phyloP scores from a whole-genome alignment of 23 tunicate genomes.

The Phallusia fumigata region DNA sequence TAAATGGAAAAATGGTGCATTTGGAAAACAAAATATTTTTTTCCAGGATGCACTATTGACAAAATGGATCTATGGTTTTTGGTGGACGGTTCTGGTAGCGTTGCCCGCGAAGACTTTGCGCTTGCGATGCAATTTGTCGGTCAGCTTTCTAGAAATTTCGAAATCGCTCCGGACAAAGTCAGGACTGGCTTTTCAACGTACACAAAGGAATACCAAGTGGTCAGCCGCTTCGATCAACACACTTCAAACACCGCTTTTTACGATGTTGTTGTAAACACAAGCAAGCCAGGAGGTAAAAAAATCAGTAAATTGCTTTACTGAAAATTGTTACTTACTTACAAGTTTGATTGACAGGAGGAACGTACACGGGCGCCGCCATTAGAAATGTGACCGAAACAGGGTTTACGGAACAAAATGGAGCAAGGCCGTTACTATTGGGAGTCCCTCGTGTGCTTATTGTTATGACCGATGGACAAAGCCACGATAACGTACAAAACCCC shows the following conservation, averaged over 20 bases:
- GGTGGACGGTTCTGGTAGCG: constrained; percentile 46
- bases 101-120: not conserved
- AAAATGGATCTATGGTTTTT: constrained; percentile 46
- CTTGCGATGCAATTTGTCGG: constrained; percentile 19
- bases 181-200: constrained; percentile 39
- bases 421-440: constrained; percentile 23
- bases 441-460: constrained; percentile 34
- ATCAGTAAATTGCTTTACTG: too few species aligned
- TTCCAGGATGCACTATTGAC: constrained; percentile 21
- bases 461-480: constrained; percentile 41
- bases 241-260: constrained; percentile 23
- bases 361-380: constrained; percentile 37
- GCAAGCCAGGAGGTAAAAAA: constrained; percentile 27
- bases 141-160: constrained; percentile 16
- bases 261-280: constrained; percentile 28
- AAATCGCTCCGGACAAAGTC: constrained; percentile 19
- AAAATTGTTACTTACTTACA: not conserved
- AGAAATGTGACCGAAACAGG: constrained; percentile 25
- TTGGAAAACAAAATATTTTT: not conserved
- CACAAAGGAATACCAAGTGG: not conserved
- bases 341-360: constrained; percentile 21
- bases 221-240: constrained; percentile 28
- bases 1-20: too few species aligned
- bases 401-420: constrained; percentile 25
- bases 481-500: constrained; percentile 6